A percentile compares a stretch with the other conserved stretches of the same genome.
Evolutionary conservation across 2,888 invertebrate genomes (phyloP).

Genomic region (Macrophya annulata): DNA sequence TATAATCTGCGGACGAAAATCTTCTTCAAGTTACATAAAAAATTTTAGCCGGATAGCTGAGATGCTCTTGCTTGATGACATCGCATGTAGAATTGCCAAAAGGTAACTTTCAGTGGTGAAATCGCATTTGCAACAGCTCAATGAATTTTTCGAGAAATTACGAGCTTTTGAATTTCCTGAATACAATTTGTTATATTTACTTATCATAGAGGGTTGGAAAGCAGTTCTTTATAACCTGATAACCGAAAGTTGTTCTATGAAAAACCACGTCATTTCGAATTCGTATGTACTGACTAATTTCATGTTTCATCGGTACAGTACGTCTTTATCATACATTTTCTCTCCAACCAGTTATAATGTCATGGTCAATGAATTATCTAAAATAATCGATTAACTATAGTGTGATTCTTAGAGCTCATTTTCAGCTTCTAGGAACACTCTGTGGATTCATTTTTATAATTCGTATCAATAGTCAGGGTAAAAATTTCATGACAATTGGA

Average conservation of each 20-base stretch:
- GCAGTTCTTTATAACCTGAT: not conserved
- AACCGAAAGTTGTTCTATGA: not conserved
- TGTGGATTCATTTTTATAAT: not conserved
- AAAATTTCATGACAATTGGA: not conserved
- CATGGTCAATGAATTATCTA: conserved; percentile 17
- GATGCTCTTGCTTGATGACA: not conserved
- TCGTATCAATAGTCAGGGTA: not conserved
- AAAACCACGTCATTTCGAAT: conserved; percentile 7
- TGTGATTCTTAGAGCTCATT: not conserved
- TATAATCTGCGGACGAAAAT: not conserved
- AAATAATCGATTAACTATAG: conserved; percentile 8
- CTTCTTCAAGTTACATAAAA: not conserved
- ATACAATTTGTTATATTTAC: not conserved
- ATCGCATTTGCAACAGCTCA: not conserved
- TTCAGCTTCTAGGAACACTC: not conserved
- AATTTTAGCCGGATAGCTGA: not conserved
- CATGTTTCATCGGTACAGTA: not conserved
- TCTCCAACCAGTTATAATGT: conserved; percentile 8
- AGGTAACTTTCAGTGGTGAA: not conserved
- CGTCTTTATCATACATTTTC: not conserved
- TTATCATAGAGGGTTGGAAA: not conserved
- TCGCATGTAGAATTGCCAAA: not conserved
- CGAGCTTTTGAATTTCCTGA: not conserved
- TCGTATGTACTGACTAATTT: conserved; percentile 3
- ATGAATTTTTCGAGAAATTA: no score